phyloP scores from a whole-genome alignment of 2,888 invertebrate species.

The Apamea sordens region DNA sequence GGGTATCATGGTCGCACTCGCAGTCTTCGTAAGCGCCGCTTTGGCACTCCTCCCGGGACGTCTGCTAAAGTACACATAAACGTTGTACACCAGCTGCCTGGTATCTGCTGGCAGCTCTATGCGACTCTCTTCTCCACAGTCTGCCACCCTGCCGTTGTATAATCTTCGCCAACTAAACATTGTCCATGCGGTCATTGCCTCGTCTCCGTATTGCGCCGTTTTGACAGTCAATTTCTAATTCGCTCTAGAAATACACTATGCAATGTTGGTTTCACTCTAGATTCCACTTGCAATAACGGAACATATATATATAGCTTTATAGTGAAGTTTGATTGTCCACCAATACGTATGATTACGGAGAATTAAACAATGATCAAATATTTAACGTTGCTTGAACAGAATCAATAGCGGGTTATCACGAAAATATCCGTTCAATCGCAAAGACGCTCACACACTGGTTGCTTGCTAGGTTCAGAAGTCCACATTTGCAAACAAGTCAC shows the following conservation, averaged over 20 bases:
- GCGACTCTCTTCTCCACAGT: slow-evolving; percentile 79
- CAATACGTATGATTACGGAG: slow-evolving; percentile 3
- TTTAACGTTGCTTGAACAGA: slow-evolving; percentile 37
- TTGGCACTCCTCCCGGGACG: slow-evolving; percentile 85
- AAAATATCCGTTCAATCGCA: slow-evolving; percentile 80
- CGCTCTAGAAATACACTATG: slow-evolving; percentile 35
- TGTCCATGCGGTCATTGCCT: slow-evolving; percentile 89
- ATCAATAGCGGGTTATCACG: slow-evolving; percentile 53
- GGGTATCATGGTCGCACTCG: slow-evolving; percentile 87
- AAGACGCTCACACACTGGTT: slow-evolving; percentile 81
- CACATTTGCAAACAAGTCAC: slow-evolving; percentile 84
- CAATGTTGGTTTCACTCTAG: slow-evolving; percentile 23
- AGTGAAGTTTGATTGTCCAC: neutral
- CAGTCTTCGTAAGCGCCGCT: slow-evolving; percentile 84
- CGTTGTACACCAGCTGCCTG: slow-evolving; percentile 87
- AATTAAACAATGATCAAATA: slow-evolving; percentile 46
- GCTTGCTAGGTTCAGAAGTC: slow-evolving; percentile 72
- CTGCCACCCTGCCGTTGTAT: slow-evolving; percentile 81
- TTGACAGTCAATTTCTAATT: slow-evolving; percentile 69
- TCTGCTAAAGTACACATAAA: slow-evolving; percentile 86
- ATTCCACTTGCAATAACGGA: slow-evolving; percentile 32
- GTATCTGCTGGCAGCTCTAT: slow-evolving; percentile 86
- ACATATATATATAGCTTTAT: neutral
- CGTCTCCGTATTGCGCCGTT: slow-evolving; percentile 89
- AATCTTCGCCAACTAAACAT: slow-evolving; percentile 89